These are phyloP conservation scores for Carcina quercana DNA, from an alignment of 2,888 invertebrate species.

Conservation along the genomic window DNA sequence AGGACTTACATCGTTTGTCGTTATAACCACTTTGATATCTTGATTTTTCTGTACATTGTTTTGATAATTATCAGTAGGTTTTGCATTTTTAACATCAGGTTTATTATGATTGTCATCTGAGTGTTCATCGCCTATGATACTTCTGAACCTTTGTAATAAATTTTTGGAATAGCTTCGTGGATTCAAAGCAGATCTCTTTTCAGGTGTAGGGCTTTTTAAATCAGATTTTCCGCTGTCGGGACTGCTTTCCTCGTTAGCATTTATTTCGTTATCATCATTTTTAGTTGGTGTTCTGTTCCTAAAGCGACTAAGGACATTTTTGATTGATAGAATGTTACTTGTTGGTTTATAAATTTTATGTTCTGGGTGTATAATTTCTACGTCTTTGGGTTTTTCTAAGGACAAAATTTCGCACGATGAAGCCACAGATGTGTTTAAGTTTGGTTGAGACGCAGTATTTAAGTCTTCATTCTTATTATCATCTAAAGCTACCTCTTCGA, in stretches of 20 bases:
- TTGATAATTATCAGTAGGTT: conserved; percentile 27
- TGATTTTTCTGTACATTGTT: conserved; percentile 33
- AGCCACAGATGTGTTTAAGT: conserved; percentile 66
- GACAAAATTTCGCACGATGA: conserved; percentile 73
- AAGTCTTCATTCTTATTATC: conserved; percentile 50
- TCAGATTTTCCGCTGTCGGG: conserved; percentile 48
- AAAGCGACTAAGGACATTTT: conserved; percentile 74
- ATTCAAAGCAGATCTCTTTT: conserved; percentile 56
- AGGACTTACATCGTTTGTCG: conserved; percentile 47
- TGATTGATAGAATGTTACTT: conserved; percentile 67
- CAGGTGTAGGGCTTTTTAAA: conserved; percentile 52
- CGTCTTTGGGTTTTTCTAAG: conserved; percentile 54
- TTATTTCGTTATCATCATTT: conserved; percentile 51
- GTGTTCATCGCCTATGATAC: conserved; percentile 66
- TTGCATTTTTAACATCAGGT: conserved; percentile 27
- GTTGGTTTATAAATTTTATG: conserved; percentile 85
- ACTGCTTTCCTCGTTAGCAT: conserved; percentile 57
- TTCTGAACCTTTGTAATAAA: conserved; percentile 62
- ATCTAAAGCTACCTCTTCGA: conserved; percentile 49
- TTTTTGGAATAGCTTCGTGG: conserved; percentile 66
- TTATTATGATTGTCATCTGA: conserved; percentile 50
- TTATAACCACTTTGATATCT: conserved; percentile 58
- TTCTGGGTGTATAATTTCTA: conserved; percentile 80
- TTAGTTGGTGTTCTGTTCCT: conserved; percentile 57
- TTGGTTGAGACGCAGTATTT: conserved; percentile 51